These are phyloP conservation scores for Trematomus bernacchii DNA, from an alignment of 2,797 vertebrate genomes.

Conservation along the genomic window DNA sequence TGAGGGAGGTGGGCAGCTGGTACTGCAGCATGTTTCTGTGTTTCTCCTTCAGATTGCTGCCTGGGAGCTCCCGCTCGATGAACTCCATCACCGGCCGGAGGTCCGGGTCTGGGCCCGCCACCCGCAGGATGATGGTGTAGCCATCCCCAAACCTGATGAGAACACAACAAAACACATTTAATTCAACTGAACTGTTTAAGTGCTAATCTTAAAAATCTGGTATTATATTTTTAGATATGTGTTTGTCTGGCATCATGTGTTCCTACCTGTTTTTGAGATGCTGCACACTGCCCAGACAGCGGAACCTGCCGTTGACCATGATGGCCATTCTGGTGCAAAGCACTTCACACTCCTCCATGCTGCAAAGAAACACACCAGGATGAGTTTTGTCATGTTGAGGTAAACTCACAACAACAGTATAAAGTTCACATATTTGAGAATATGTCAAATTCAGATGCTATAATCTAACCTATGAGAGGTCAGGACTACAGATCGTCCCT, in stretches of 20 bases:
- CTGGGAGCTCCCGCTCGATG: constrained; percentile 92
- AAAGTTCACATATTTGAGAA: neutral
- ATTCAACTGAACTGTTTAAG: neutral
- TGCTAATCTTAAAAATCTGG: neutral
- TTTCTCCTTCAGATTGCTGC: constrained; percentile 95
- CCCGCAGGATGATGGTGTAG: constrained; percentile 95
- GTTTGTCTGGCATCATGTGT: neutral
- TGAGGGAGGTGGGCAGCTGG: constrained; percentile 93
- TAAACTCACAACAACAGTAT: neutral
- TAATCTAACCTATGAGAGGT: constrained; percentile 93
- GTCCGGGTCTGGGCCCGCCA: constrained; percentile 92
- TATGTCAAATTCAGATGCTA: neutral
- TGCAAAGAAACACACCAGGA: constrained; percentile 64
- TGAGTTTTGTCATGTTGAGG: neutral
- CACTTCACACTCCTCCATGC: constrained; percentile 99
- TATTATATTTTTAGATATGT: neutral
- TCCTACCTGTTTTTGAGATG: constrained; percentile 96
- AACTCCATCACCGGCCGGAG: constrained; percentile 93
- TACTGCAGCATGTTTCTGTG: constrained; percentile 98
- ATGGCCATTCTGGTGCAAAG: constrained; percentile 98
- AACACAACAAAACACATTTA: neutral
- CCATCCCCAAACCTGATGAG: constrained; percentile 94
- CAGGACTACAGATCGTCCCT: constrained; percentile 97
- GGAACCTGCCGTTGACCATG: constrained; percentile 98
- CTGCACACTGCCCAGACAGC: constrained; percentile 96